phyloP scores from a whole-genome alignment of 2,797 vertebrate species.

The Astyanax mexicanus region DNA sequence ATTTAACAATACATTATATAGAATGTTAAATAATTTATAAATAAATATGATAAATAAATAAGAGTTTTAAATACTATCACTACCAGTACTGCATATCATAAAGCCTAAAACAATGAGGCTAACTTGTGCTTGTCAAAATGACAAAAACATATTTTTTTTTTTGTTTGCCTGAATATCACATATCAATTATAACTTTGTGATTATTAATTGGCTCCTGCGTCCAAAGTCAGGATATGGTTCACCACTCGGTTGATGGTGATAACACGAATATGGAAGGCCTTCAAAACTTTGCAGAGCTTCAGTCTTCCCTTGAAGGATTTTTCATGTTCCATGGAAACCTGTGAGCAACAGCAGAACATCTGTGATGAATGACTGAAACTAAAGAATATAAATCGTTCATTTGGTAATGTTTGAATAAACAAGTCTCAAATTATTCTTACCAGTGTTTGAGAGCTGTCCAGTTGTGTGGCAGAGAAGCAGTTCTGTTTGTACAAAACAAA shows the following conservation, averaged over 20 bases:
- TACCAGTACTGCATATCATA: not conserved
- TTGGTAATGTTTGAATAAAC: not conserved
- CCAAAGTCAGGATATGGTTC: slow-evolving; percentile 58
- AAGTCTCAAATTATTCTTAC: slow-evolving; percentile 14
- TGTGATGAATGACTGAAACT: not conserved
- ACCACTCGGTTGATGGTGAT: slow-evolving; percentile 76
- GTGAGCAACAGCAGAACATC: not conserved
- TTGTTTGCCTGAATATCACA: not conserved
- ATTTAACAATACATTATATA: not conserved
- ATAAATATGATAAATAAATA: slow-evolving; percentile 43
- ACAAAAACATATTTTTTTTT: not conserved
- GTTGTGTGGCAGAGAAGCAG: slow-evolving; percentile 62
- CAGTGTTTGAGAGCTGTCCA: not conserved
- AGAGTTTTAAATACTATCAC: slow-evolving; percentile 21
- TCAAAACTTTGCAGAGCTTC: slow-evolving; percentile 74
- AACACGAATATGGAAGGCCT: slow-evolving; percentile 72
- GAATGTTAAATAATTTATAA: not conserved
- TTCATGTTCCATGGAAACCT: slow-evolving; percentile 35
- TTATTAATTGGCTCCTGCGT: not conserved
- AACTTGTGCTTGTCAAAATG: slow-evolving; percentile 10
- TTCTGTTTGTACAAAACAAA: slow-evolving; percentile 62
- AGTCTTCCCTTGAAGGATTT: slow-evolving; percentile 67
- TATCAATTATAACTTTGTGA: too few relatives aligned
- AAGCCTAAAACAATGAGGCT: not conserved
- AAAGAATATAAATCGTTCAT: not conserved